These are phyloP conservation scores for Euwallacea fornicatus DNA, from an alignment of 1,140 invertebrate species.

Conservation along the genomic window DNA sequence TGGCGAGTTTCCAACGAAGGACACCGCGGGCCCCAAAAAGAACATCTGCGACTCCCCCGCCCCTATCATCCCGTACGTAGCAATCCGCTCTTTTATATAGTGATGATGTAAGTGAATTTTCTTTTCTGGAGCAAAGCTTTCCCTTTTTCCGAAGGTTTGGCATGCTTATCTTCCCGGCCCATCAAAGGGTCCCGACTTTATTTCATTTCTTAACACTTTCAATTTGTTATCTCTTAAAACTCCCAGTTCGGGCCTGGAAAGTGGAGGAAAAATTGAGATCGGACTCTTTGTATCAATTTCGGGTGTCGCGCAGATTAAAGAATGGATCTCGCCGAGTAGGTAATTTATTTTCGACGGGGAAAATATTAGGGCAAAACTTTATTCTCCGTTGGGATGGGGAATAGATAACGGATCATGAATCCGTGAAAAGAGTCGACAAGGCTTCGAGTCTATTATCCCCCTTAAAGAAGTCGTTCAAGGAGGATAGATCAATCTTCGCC, in stretches of 20 bases:
- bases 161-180: background rate
- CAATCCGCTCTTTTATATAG: conserved; percentile 4
- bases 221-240: background rate
- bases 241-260: background rate
- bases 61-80: conserved; percentile 1
- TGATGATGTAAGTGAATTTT: conserved; percentile 7
- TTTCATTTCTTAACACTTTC: background rate
- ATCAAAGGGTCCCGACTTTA: background rate
- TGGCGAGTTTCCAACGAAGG: background rate
- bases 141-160: background rate
- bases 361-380: conserved; percentile 24
- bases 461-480: conserved; percentile 15
- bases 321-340: conserved; percentile 25
- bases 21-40: background rate
- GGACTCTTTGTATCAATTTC: conserved; percentile 27
- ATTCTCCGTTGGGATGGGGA: conserved; percentile 14
- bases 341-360: conserved; percentile 26
- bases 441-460: conserved; percentile 13
- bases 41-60: conserved; percentile 3
- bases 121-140: background rate
- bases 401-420: conserved; percentile 23
- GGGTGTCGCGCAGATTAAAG: conserved; percentile 23
- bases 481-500: conserved; percentile 17
- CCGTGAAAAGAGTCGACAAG: conserved; percentile 24
- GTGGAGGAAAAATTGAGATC: conserved; percentile 13